phyloP scores from a whole-genome alignment of 2,888 invertebrate genomes.

The Rhogogaster chlorosoma region DNA sequence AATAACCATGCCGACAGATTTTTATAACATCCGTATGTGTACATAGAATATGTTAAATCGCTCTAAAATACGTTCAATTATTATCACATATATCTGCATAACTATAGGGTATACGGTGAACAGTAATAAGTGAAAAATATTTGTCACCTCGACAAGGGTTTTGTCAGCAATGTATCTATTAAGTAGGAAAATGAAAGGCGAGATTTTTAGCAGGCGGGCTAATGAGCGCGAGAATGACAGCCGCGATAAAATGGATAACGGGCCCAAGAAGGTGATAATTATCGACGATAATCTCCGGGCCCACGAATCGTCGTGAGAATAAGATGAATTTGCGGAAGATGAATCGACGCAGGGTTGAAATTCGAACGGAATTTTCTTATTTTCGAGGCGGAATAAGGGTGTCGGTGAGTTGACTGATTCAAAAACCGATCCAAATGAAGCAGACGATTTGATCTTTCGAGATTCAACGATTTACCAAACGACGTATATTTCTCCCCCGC shows the following conservation, averaged over 20 bases:
- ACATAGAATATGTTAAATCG: background rate
- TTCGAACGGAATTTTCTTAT: background rate
- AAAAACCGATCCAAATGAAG: conserved; percentile 22
- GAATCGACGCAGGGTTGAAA: background rate
- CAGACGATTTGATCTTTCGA: conserved; percentile 24
- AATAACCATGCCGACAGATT: background rate
- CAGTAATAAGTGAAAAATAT: conserved; percentile 7
- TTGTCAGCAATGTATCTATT: conserved; percentile 16
- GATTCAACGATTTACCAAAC: conserved; percentile 25
- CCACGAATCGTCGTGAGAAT: background rate
- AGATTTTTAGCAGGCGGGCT: background rate
- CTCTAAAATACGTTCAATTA: background rate
- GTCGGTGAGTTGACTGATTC: conserved; percentile 11
- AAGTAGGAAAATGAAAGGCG: background rate
- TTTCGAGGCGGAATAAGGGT: background rate
- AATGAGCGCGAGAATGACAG: background rate
- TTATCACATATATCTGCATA: background rate
- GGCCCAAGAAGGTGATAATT: background rate
- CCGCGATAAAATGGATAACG: background rate
- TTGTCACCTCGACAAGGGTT: conserved; percentile 28
- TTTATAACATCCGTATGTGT: background rate
- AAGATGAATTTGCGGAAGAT: background rate
- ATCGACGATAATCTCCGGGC: background rate
- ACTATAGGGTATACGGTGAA: background rate
- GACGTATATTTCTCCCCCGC: conserved; percentile 1